phyloP scores from a whole-genome alignment of 2,797 vertebrate species.

The Balearica regulorum region DNA sequence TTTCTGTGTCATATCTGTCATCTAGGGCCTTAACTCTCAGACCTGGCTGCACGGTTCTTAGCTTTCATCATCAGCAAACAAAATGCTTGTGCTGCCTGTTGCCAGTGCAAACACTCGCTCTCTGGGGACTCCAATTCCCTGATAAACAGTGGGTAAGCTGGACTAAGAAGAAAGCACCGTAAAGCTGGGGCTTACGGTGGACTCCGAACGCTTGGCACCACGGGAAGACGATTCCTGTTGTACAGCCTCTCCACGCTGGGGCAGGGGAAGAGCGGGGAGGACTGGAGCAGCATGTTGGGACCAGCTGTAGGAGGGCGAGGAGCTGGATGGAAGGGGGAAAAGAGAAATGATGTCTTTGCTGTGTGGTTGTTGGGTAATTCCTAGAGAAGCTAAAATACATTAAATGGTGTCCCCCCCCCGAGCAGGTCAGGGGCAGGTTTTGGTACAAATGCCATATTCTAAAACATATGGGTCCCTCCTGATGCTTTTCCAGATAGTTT shows the following conservation, averaged over 20 bases:
- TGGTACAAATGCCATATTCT: neutral
- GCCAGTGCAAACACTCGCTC: fast-evolving
- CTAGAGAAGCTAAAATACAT: neutral
- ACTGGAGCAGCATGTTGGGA: neutral
- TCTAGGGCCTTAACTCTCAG: neutral
- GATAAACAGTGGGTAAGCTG: neutral
- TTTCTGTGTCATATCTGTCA: neutral
- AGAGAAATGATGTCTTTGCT: neutral
- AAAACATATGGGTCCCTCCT: neutral
- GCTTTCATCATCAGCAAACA: neutral
- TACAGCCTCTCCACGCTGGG: neutral
- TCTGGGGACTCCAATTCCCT: fast-evolving
- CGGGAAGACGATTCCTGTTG: neutral
- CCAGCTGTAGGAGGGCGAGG: neutral
- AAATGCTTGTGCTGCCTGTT: neutral
- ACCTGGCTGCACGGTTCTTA: neutral
- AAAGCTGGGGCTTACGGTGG: neutral
- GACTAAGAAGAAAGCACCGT: neutral
- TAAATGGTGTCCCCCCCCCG: neutral
- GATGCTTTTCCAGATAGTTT: neutral
- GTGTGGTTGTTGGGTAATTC: neutral
- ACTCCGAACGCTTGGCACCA: fast-evolving
- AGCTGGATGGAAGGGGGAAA: neutral
- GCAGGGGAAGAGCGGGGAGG: fast-evolving
- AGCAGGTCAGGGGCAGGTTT: neutral